Evolutionary conservation across 2,888 invertebrate genomes (phyloP).

Genomic region (Tholera decimalis): DNA sequence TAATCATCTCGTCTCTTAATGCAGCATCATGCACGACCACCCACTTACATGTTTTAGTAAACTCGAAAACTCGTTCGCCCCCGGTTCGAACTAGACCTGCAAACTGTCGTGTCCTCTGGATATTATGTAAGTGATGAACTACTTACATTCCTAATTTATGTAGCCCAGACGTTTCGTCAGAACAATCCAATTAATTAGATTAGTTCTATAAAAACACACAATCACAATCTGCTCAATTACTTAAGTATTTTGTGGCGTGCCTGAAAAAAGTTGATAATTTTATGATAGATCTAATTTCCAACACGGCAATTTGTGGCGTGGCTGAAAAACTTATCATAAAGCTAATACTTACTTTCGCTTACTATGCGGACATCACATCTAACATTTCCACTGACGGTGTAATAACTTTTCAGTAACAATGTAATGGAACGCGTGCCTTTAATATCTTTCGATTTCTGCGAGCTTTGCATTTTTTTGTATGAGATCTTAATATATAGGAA

Average conservation of each 20-base stretch:
- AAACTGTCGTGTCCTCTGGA: not conserved
- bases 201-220: no score
- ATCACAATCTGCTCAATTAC: conserved; percentile 3
- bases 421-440: not conserved
- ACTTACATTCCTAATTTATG: conserved; percentile 3
- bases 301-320: not conserved
- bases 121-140: conserved; percentile 15
- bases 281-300: not conserved
- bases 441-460: not conserved
- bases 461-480: no score
- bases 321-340: conserved; percentile 8
- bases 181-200: conserved; percentile 9
- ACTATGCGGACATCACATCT: not conserved
- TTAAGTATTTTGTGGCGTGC: not conserved
- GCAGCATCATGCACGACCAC: conserved; percentile 34
- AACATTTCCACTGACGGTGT: not conserved
- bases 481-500: no score
- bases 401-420: not conserved
- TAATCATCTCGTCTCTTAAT: conserved; percentile 34
- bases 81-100: conserved; percentile 13
- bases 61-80: not conserved
- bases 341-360: conserved; percentile 4
- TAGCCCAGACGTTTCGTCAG: not conserved
- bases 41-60: conserved; percentile 20
- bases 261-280: not conserved